Conservation (phyloP, 2,113 vertebrate species). For the Syngnathus floridae region DNA sequence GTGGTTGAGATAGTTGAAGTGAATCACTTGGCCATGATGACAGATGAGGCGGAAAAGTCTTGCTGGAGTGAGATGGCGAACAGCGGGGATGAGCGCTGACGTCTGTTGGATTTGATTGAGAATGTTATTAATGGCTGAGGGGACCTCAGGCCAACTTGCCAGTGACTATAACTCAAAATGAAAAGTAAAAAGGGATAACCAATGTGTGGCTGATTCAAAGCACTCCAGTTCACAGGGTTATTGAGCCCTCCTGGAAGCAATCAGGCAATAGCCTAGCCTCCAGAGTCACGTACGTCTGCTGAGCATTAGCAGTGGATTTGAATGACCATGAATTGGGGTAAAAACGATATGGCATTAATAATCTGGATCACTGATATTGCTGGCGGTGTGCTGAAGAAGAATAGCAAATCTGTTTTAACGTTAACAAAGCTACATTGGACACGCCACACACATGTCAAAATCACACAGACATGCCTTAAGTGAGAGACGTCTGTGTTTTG, state of each 20-base stretch:
- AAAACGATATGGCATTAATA: not conserved
- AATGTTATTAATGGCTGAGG: conserved; percentile 28
- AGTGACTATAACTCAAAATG: conserved; percentile 26
- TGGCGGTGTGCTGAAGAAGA: not conserved
- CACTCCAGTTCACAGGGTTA: conserved; percentile 11
- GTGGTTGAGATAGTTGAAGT: conserved; percentile 36
- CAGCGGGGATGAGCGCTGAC: conserved; percentile 17
- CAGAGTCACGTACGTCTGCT: not conserved
- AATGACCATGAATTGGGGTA: not conserved
- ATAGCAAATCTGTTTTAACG: not conserved
- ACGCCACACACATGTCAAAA: not conserved
- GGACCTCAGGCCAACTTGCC: conserved; percentile 13
- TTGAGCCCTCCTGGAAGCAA: conserved; percentile 21
- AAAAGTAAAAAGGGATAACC: conserved; percentile 32
- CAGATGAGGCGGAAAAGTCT: conserved; percentile 39
- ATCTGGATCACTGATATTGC: not conserved
- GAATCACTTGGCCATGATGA: conserved; percentile 29
- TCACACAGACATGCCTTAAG: not conserved
- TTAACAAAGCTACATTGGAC: not conserved
- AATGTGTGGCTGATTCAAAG: conserved; percentile 5
- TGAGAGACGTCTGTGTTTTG: not conserved
- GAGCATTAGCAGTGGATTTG: conserved; percentile 1
- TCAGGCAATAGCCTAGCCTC: conserved; percentile 17
- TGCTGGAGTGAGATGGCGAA: conserved; percentile 26
- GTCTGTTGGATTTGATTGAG: conserved; percentile 28